These are phyloP conservation scores for Erpetoichthys calabaricus DNA, from an alignment of 2,797 vertebrate genomes.

Conservation along the genomic window DNA sequence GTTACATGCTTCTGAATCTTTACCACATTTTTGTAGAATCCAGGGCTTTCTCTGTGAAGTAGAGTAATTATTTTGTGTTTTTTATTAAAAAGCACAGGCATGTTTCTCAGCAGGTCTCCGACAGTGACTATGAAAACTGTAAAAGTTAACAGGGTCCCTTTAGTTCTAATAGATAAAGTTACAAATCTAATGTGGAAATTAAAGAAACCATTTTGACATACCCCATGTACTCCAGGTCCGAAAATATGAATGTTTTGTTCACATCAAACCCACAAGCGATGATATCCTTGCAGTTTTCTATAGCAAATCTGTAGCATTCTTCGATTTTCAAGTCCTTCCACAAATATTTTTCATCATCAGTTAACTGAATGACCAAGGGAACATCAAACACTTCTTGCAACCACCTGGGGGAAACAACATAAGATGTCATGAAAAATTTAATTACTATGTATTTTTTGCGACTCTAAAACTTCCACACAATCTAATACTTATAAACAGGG, in stretches of 20 bases:
- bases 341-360: conserved; percentile 95
- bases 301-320: conserved; percentile 63
- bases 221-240: conserved; percentile 93
- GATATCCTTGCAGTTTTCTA: conserved; percentile 87
- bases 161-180: too few relatives aligned
- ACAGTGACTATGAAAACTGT: too few relatives aligned
- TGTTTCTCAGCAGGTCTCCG: too few relatives aligned
- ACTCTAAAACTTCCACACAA: not conserved
- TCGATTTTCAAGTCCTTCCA: conserved; percentile 90
- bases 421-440: not conserved
- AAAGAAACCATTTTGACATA: conserved; percentile 29
- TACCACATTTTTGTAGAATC: conserved; percentile 87
- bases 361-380: conserved; percentile 86
- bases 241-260: conserved; percentile 97
- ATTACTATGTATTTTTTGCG: not conserved
- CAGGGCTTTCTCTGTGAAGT: conserved; percentile 52
- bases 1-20: conserved; percentile 94
- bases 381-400: conserved; percentile 87
- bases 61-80: not conserved
- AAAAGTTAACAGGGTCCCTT: too few relatives aligned
- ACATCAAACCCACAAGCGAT: conserved; percentile 90
- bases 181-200: too few relatives aligned
- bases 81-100: too few relatives aligned
- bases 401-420: conserved; percentile 58
- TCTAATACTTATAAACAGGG: conserved; percentile 6